Conservation (phyloP, 2,888 invertebrate species). For the Drosophila infuscata region DNA sequence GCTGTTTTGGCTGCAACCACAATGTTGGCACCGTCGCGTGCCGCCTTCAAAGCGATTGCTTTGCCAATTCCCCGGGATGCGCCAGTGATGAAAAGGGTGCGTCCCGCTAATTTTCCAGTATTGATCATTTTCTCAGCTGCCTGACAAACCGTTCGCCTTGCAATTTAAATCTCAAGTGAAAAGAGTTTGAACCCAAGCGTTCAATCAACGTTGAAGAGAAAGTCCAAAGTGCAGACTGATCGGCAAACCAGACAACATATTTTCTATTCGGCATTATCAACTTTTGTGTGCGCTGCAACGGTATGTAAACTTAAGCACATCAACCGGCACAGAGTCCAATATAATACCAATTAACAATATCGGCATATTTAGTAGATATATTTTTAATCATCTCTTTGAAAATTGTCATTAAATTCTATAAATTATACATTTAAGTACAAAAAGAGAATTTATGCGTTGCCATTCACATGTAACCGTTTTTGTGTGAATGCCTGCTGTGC, state of each 20-base stretch:
- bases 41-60: constrained; percentile 96
- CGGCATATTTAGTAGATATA: neutral
- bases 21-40: constrained; percentile 94
- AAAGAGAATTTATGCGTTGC: neutral
- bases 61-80: constrained; percentile 98
- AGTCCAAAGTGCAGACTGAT: constrained; percentile 78
- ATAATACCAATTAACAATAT: neutral
- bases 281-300: constrained; percentile 32
- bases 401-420: neutral
- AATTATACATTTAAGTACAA: neutral
- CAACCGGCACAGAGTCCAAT: no score
- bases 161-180: constrained; percentile 32
- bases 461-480: constrained; percentile 1
- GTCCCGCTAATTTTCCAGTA: constrained; percentile 89
- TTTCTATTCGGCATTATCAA: constrained; percentile 21
- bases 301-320: neutral
- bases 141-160: constrained; percentile 25
- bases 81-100: constrained; percentile 97
- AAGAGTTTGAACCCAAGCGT: constrained; percentile 9
- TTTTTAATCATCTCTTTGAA: neutral
- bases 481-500: constrained; percentile 21
- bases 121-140: constrained; percentile 73
- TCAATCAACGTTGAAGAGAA: constrained; percentile 57
- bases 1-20: constrained; percentile 95
- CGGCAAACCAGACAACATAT: constrained; percentile 24